Percentiles rank a stretch among this genome's conserved stretches.
Evolutionary conservation across 1,140 invertebrate species (phyloP).

Genomic region (Glossosoma conforme): DNA sequence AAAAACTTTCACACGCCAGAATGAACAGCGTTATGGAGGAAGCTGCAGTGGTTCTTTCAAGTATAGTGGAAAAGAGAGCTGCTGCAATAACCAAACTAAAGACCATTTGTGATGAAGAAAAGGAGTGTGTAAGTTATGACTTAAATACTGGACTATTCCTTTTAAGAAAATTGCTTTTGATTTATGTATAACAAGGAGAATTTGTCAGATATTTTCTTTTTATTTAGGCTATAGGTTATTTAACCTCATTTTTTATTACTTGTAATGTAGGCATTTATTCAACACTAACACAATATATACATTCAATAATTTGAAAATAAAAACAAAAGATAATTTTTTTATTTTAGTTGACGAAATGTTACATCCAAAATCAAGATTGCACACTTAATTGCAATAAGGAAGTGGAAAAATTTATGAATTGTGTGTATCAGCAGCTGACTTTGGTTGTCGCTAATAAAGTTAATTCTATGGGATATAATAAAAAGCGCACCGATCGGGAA

Average conservation of each 20-base stretch:
- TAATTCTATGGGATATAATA: not conserved
- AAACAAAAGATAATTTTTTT: not conserved
- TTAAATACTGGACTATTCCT: not conserved
- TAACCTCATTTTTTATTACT: too few species aligned
- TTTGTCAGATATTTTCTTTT: too few species aligned
- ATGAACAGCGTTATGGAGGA: slow-evolving; percentile 10
- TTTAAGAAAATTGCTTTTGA: too few species aligned
- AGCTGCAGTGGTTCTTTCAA: slow-evolving; percentile 4
- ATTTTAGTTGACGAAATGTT: slow-evolving; percentile 10
- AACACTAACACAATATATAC: too few species aligned
- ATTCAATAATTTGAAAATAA: too few species aligned
- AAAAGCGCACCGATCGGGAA: not conserved
- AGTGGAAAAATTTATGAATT: slow-evolving; percentile 7
- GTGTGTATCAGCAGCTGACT: not conserved
- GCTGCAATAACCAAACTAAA: slow-evolving; percentile 2
- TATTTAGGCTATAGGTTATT: too few species aligned
- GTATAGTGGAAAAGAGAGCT: slow-evolving; percentile 7
- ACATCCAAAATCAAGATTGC: slow-evolving; percentile 4
- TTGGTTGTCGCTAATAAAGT: slow-evolving; percentile 1
- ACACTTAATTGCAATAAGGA: slow-evolving; percentile 6
- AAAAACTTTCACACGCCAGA: too few species aligned
- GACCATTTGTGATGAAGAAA: slow-evolving; percentile 1
- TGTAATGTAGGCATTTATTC: too few species aligned
- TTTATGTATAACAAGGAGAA: too few species aligned
- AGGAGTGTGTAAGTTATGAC: slow-evolving; percentile 6